Evolutionary conservation across 2,888 invertebrate species (phyloP).

Genomic region (Macaria liturata): DNA sequence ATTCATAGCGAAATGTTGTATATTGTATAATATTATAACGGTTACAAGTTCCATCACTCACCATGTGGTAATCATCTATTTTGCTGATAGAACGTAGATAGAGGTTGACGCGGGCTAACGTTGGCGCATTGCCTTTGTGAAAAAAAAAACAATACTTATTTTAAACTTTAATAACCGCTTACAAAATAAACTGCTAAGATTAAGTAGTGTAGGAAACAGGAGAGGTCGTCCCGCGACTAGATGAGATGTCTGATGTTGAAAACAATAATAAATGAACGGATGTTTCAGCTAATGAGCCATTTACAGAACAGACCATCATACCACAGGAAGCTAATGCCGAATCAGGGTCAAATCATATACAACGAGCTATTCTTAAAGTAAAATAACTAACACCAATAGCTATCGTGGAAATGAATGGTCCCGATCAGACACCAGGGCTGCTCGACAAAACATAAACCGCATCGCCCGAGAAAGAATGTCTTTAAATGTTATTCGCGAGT

Average conservation of each 20-base stretch:
- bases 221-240: conserved; percentile 37
- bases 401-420: conserved; percentile 24
- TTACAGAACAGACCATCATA: conserved; percentile 37
- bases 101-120: conserved; percentile 96
- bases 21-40: conserved; percentile 3
- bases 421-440: conserved; percentile 8
- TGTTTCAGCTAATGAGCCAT: conserved; percentile 29
- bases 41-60: conserved; percentile 86
- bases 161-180: conserved; percentile 45
- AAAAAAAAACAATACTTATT: conserved; percentile 61
- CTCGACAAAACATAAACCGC: conserved; percentile 39
- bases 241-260: conserved; percentile 66
- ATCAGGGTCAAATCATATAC: conserved; percentile 46
- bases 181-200: conserved; percentile 11
- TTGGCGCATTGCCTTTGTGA: conserved; percentile 90
- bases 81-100: conserved; percentile 98
- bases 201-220: conserved; percentile 17
- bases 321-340: conserved; percentile 56
- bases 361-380: conserved; percentile 62
- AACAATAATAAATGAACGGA: conserved; percentile 55
- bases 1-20: conserved; percentile 64
- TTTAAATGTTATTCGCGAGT: conserved; percentile 42
- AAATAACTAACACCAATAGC: conserved; percentile 36
- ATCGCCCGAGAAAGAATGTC: conserved; percentile 35
- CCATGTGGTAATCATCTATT: conserved; percentile 99